phyloP scores from a whole-genome alignment of 2,797 vertebrate species.

The Gobionotothen gibberifrons region DNA sequence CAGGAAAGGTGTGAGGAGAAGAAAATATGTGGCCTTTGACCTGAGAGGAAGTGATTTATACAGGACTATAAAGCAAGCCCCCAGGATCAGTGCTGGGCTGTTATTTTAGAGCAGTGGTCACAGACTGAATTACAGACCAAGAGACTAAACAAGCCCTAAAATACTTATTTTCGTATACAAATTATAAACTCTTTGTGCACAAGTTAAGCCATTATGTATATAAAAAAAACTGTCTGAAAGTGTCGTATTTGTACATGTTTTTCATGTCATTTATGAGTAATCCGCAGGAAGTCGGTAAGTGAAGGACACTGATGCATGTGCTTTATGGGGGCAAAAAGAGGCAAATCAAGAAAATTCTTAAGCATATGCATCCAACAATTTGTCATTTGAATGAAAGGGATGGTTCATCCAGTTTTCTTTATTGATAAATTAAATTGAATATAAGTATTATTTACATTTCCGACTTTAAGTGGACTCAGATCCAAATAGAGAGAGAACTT shows the following conservation, averaged over 20 bases:
- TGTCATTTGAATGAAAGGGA: not conserved
- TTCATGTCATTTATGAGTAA: not conserved
- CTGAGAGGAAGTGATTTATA: conserved; percentile 78
- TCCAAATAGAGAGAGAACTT: not conserved
- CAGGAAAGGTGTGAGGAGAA: conserved; percentile 75
- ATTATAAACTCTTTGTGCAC: not conserved
- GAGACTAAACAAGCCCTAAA: conserved; percentile 18
- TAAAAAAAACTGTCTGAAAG: not conserved
- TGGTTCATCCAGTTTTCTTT: not conserved
- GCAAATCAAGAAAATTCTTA: not conserved
- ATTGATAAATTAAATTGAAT: too few species aligned
- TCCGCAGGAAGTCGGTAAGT: not conserved
- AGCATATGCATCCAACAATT: not conserved
- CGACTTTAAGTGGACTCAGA: not conserved
- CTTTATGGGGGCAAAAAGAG: too few species aligned
- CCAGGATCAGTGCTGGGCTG: conserved; percentile 57
- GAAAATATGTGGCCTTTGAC: conserved; percentile 75
- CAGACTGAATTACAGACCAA: conserved; percentile 34
- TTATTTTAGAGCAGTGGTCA: conserved; percentile 54
- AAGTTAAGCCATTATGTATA: not conserved
- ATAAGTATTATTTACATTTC: too few species aligned
- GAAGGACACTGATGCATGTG: not conserved
- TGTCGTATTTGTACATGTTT: not conserved
- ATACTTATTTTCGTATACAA: not conserved
- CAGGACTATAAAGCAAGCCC: conserved; percentile 70